Percentiles rank a stretch among this genome's conserved stretches.
These are phyloP conservation scores for Poicephalus gulielmi DNA, from an alignment of 2,113 vertebrate genomes.

Conservation along the genomic window DNA sequence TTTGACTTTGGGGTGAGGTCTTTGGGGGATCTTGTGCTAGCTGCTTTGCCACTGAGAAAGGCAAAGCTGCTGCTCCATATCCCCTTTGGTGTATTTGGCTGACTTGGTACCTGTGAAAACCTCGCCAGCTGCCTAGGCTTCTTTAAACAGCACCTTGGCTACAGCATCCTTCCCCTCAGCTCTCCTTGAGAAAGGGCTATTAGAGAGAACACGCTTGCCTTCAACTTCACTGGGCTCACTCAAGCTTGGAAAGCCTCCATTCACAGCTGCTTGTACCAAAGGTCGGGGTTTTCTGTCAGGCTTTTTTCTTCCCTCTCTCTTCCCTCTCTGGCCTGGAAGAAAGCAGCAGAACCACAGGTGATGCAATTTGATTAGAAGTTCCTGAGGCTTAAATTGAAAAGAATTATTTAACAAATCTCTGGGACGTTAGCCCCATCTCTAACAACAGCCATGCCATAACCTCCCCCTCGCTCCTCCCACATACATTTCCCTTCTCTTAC, in stretches of 20 bases:
- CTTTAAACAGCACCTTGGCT: not conserved
- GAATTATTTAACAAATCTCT: constrained; percentile 53
- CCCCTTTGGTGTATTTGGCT: not conserved
- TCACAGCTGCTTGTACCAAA: not conserved
- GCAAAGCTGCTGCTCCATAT: not conserved
- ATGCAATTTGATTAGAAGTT: constrained; percentile 39
- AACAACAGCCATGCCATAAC: not conserved
- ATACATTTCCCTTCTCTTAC: not conserved
- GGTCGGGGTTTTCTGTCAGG: not conserved
- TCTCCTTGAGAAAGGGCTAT: not conserved
- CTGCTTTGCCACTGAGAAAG: not conserved
- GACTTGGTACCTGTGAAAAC: not conserved
- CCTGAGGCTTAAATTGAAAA: constrained; percentile 31
- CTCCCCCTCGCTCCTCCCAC: not conserved
- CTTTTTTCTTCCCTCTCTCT: not conserved
- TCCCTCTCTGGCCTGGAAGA: not conserved
- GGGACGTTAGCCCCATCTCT: not conserved
- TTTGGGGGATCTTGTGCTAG: not conserved
- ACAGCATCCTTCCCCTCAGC: not conserved
- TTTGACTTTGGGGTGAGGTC: not conserved
- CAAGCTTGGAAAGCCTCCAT: constrained; percentile 6
- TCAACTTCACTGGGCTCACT: not conserved
- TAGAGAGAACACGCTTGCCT: not conserved
- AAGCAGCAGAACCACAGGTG: constrained; percentile 50
- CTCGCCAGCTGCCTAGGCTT: not conserved